Base-by-base conservation (phyloP, 2,113 vertebrate species). In the Eublepharis macularius region DNA sequence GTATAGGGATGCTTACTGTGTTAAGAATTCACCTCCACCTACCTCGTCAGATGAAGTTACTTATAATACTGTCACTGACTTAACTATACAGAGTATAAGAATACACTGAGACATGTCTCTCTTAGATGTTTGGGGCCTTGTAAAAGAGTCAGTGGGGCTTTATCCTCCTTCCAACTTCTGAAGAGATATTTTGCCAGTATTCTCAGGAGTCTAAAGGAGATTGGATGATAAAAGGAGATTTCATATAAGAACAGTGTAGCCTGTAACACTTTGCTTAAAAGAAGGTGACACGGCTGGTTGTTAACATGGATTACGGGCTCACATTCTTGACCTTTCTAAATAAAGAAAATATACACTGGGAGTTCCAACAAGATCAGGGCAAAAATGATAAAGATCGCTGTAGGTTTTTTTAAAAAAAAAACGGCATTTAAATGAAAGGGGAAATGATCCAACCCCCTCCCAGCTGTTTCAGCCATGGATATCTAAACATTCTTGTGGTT, bases 401-500 rank as follows among this genome's bases (percentile, higher is more conserved):
- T 89, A 68, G 11, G 36, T 21, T 45, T 76, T 91, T 85, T 49
- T 89, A 24, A n/a, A 60, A 51, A n/a, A 60, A 51, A 51, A 51
- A 51, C 72, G 79, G 24, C 12, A 78, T 87, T 92, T 89, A 92
- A 90, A 88, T 86, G 88, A 89, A 93, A 94, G 43, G 69, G 68
- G 34, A 45, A 89, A 84, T 92, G 88, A 83, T 90, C 86, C 70
- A 90, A 72, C 82, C 4, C 84, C 43, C 32, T 29, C 74, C 86
- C 92, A 92, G 74, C 70, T 79, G 63, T 86, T 94, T 93, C 17
- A 10, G 84, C 76, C 69, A 76, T 87, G 86, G 49, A 83, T 88
- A 86, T 80, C 73, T 88, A 49, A 90, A 89, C 54, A 87, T 90
- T 93, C 89, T 92, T 93, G 82, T 85, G 88, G 90, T 93, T 94